Evolutionary conservation across 2,113 vertebrate species (phyloP).

Genomic region (Electrona antarctica): DNA sequence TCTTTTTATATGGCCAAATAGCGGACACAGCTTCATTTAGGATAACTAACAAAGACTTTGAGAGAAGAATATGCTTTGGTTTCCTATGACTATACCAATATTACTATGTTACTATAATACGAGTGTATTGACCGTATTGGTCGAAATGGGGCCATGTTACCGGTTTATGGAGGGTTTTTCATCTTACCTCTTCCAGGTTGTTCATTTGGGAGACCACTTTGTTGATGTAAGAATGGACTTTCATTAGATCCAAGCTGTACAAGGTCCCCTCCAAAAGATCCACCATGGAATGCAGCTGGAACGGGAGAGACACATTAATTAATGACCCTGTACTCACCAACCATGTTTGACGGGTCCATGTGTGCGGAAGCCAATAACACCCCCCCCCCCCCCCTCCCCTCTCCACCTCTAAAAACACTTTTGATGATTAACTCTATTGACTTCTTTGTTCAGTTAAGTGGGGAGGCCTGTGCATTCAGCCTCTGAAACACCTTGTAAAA

Average conservation of each 20-base stretch:
- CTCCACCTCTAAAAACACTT: conserved; percentile 22
- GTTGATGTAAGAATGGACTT: conserved; percentile 93
- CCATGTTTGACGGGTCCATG: conserved; percentile 36
- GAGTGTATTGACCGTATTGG: too few species aligned
- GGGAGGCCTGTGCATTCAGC: too few species aligned
- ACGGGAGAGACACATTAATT: conserved; percentile 10
- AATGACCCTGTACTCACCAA: conserved; percentile 24
- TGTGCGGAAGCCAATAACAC: too few species aligned
- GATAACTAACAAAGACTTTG: too few species aligned
- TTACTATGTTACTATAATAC: too few species aligned
- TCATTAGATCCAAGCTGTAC: conserved; percentile 97
- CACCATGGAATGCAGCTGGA: conserved; percentile 94
- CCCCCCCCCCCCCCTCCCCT: too few species aligned
- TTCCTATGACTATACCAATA: too few species aligned
- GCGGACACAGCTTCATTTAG: too few species aligned
- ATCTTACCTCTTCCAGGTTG: conserved; percentile 89
- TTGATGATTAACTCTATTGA: conserved; percentile 40
- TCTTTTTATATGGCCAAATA: too few species aligned
- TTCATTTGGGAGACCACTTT: conserved; percentile 95
- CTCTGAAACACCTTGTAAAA: neutral
- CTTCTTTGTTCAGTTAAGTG: neutral
- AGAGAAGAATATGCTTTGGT: too few species aligned
- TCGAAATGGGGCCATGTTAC: too few species aligned
- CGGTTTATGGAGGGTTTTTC: too few species aligned
- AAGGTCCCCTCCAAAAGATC: conserved; percentile 93